phyloP scores from a whole-genome alignment of 2,888 invertebrate species.

The Ophion ellenae region DNA sequence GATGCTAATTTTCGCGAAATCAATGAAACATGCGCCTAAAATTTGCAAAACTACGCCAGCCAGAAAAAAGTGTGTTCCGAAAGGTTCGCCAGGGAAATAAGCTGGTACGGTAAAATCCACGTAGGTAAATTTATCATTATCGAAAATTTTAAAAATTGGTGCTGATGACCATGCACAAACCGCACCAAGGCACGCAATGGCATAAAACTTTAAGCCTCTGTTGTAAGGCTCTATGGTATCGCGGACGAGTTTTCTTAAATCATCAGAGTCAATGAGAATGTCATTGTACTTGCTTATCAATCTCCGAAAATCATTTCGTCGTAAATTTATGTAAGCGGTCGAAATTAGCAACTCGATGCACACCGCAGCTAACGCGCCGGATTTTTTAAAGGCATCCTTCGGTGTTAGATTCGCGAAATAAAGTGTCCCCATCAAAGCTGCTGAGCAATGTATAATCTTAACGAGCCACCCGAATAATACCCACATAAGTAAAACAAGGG shows the following conservation, averaged over 20 bases:
- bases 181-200: constrained; percentile 1
- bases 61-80: constrained; percentile 59
- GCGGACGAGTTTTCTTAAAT: constrained; percentile 43
- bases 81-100: constrained; percentile 64
- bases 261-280: constrained; percentile 58
- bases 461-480: neutral
- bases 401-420: constrained; percentile 13
- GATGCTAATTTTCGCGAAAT: constrained; percentile 67
- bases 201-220: constrained; percentile 68
- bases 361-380: constrained; percentile 59
- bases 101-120: constrained; percentile 68
- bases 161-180: constrained; percentile 63
- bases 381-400: constrained; percentile 5
- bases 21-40: constrained; percentile 45
- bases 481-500: constrained; percentile 35
- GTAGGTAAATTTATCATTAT: constrained; percentile 64
- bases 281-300: constrained; percentile 68
- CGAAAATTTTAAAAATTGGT: constrained; percentile 57
- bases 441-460: constrained; percentile 60
- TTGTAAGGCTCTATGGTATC: constrained; percentile 63
- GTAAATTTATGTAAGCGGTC: constrained; percentile 62
- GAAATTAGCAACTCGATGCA: constrained; percentile 64
- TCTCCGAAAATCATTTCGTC: constrained; percentile 48
- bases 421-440: constrained; percentile 54
- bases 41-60: constrained; percentile 48